These are phyloP conservation scores for Corythornis cristatus DNA, from an alignment of 2,113 vertebrate species.

Conservation along the genomic window DNA sequence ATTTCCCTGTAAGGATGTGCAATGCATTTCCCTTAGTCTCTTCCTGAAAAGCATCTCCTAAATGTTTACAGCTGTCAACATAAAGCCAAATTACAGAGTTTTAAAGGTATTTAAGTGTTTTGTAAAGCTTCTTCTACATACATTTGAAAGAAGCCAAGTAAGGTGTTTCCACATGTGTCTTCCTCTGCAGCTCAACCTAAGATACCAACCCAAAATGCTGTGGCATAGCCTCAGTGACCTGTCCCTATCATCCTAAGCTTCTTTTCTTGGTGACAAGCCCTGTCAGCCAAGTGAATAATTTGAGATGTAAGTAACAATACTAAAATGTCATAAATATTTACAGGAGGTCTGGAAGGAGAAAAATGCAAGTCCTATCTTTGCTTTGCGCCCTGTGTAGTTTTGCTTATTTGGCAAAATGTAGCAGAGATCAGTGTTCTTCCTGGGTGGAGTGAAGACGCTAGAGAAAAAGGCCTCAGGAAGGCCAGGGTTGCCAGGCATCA, in stretches of 20 bases:
- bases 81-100: background rate
- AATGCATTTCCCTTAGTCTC: background rate
- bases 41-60: background rate
- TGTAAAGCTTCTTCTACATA: background rate
- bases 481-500: background rate
- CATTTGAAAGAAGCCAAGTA: background rate
- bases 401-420: background rate
- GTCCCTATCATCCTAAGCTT: background rate
- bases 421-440: background rate
- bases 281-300: background rate
- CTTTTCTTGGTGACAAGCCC: background rate
- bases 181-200: background rate
- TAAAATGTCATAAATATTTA: background rate
- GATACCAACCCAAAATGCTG: background rate
- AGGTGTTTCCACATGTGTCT: background rate
- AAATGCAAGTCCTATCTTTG: background rate
- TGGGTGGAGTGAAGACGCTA: fast-evolving
- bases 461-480: background rate
- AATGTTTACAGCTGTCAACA: background rate
- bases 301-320: background rate
- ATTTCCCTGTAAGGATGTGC: background rate
- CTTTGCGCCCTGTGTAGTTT: background rate
- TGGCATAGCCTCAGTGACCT: fast-evolving
- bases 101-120: background rate
- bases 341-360: background rate